phyloP scores from a whole-genome alignment of 2,113 vertebrate species.

The Smithornis capensis region DNA sequence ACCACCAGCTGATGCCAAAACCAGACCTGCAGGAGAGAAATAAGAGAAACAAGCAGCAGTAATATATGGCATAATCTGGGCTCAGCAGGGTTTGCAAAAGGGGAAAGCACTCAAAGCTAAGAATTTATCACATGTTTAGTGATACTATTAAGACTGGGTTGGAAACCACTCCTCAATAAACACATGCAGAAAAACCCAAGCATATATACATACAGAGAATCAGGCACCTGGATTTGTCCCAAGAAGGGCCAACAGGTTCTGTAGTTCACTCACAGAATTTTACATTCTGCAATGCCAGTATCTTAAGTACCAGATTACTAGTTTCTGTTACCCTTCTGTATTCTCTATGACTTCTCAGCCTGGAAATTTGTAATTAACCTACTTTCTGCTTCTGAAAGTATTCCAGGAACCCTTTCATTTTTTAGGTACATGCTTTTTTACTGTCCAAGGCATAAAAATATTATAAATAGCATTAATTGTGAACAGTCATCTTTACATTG shows the following conservation, averaged over 20 bases:
- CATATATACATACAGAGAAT: not conserved
- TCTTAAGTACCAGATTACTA: not conserved
- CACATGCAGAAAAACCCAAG: not conserved
- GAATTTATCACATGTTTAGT: not conserved
- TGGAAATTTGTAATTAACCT: not conserved
- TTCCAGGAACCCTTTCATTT: not conserved
- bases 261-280: not conserved
- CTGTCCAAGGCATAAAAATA: not conserved
- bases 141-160: not conserved
- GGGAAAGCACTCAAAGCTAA: not conserved
- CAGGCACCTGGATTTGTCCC: not conserved
- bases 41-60: not conserved
- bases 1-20: not conserved
- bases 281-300: not conserved
- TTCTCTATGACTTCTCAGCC: not conserved
- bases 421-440: not conserved
- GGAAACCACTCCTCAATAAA: no score
- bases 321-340: not conserved
- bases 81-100: not conserved
- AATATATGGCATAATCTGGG: not conserved
- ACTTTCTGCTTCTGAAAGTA: not conserved
- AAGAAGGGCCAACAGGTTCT: not conserved
- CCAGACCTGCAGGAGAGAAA: not conserved
- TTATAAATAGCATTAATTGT: not conserved
- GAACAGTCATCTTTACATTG: not conserved